phyloP scores from a whole-genome alignment of 2,797 vertebrate genomes.

The Sibirionetta formosa region DNA sequence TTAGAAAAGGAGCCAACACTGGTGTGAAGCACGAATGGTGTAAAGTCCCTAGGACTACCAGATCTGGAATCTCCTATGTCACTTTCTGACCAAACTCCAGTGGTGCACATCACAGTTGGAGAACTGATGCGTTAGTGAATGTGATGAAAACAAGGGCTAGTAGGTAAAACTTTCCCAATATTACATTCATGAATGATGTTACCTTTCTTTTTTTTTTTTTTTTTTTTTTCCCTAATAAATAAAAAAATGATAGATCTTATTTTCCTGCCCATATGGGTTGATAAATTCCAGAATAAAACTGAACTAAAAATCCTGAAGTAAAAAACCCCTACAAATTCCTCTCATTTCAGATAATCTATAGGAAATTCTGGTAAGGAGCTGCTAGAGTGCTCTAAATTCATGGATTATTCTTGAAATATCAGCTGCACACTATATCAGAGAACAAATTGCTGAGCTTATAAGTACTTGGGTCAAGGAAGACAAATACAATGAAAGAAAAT shows the following conservation, averaged over 20 bases:
- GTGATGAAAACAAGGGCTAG: background rate
- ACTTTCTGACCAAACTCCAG: background rate
- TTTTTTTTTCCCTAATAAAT: background rate
- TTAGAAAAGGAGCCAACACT: background rate
- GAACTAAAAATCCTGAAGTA: background rate
- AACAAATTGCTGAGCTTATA: fast-evolving
- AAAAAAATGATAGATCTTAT: too few relatives aligned
- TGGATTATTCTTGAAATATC: background rate
- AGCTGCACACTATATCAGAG: background rate
- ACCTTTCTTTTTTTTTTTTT: background rate
- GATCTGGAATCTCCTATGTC: background rate
- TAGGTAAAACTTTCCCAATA: background rate
- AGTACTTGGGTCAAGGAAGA: background rate
- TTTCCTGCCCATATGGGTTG: background rate
- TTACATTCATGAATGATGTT: background rate
- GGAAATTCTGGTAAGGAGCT: background rate
- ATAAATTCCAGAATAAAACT: background rate
- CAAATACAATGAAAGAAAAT: background rate
- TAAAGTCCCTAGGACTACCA: background rate
- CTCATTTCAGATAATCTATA: background rate
- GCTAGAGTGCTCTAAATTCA: background rate
- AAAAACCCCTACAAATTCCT: background rate
- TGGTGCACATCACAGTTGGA: background rate
- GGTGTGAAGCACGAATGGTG: background rate
- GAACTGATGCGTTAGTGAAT: background rate